Evolutionary conservation across 1,140 invertebrate species (phyloP).

Genomic region (Drosophila punjabiensis): DNA sequence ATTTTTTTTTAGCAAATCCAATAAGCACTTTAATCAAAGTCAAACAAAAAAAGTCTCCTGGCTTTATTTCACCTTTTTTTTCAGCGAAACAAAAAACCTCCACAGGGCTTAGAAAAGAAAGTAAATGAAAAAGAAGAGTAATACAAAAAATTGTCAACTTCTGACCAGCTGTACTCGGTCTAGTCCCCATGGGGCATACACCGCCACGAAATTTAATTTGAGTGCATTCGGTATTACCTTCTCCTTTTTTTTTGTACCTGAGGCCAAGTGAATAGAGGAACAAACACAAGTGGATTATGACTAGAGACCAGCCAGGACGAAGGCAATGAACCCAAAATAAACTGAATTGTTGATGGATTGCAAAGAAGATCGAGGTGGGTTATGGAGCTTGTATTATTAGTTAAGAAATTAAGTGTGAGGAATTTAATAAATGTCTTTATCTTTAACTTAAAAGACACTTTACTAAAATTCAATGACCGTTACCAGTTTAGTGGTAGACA

Average conservation of each 20-base stretch:
- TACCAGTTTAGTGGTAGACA: conserved; percentile 11
- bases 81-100: conserved; percentile 28
- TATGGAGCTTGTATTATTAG: not conserved
- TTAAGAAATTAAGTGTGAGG: not conserved
- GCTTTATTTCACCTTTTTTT: conserved; percentile 54
- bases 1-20: conserved; percentile 56
- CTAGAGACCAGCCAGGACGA: not conserved
- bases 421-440: no score
- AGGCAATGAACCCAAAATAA: conserved; percentile 34
- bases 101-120: conserved; percentile 15
- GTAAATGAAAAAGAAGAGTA: conserved; percentile 29
- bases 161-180: conserved; percentile 38
- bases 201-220: conserved; percentile 49
- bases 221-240: conserved; percentile 28
- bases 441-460: conserved; percentile 14
- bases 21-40: conserved; percentile 66
- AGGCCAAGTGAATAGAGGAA: conserved; percentile 17
- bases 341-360: conserved; percentile 5
- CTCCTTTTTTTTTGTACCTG: conserved; percentile 22
- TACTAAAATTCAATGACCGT: conserved; percentile 46
- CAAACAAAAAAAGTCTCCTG: conserved; percentile 39
- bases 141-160: conserved; percentile 32
- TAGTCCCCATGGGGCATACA: conserved; percentile 43
- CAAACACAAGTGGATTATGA: conserved; percentile 43
- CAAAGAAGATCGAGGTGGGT: not conserved